Conservation (phyloP, 2,113 vertebrate species). For the Myrmecophaga tridactyla region DNA sequence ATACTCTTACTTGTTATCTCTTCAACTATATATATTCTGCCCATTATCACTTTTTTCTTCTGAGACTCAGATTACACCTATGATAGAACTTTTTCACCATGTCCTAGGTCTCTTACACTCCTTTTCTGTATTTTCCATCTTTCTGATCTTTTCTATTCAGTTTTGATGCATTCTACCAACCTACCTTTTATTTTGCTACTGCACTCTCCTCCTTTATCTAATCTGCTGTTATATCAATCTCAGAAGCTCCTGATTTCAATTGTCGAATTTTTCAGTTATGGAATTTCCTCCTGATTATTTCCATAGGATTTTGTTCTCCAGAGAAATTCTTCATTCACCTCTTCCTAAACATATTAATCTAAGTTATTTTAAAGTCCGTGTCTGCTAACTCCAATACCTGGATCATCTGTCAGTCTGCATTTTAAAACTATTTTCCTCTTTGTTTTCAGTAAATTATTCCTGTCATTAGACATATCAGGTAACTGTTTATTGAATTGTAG, state of each 20-base stretch:
- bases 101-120: no score
- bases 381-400: background rate
- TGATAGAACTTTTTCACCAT: no score
- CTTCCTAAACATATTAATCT: background rate
- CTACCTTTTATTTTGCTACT: background rate
- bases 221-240: constrained; percentile 23
- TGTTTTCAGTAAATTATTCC: background rate
- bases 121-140: no score
- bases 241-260: constrained; percentile 19
- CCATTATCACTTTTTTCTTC: no score
- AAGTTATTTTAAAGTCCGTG: background rate
- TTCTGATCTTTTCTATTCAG: no score
- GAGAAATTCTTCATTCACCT: background rate
- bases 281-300: background rate
- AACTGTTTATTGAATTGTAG: background rate
- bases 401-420: background rate
- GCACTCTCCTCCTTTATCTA: constrained; percentile 8
- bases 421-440: background rate
- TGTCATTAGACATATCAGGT: background rate
- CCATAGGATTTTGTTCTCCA: background rate
- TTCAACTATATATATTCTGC: no score
- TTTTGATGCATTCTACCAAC: no score
- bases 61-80: no score
- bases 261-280: constrained; percentile 9
- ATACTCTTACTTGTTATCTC: background rate